Evolutionary conservation across 1,140 invertebrate genomes (phyloP).

Genomic region (Acyrthosiphon pisum): DNA sequence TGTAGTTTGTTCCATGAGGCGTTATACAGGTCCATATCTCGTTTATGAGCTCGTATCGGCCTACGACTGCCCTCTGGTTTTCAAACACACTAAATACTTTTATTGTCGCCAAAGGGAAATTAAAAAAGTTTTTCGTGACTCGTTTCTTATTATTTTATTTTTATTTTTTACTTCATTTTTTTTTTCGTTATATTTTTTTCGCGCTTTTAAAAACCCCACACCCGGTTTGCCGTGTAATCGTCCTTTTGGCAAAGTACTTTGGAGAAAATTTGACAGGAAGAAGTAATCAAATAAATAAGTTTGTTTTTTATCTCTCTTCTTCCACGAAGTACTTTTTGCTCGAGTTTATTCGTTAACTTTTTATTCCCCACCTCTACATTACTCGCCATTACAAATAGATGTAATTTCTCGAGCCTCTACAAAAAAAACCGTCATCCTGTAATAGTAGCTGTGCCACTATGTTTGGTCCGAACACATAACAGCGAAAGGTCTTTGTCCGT

Average conservation of each 20-base stretch:
- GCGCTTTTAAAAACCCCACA: slow-evolving; percentile 42
- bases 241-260: slow-evolving; percentile 51
- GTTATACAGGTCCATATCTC: not conserved
- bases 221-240: slow-evolving; percentile 32
- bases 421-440: not conserved
- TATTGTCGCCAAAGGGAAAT: slow-evolving; percentile 49
- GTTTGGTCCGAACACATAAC: not conserved
- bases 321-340: slow-evolving; percentile 34
- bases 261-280: slow-evolving; percentile 52
- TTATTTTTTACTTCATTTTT: slow-evolving; percentile 6
- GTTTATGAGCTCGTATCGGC: not conserved
- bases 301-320: slow-evolving; percentile 49
- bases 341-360: slow-evolving; percentile 48
- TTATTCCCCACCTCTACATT: not conserved
- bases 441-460: not conserved
- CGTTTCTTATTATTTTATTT: slow-evolving; percentile 30
- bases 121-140: slow-evolving; percentile 51
- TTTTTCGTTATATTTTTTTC: slow-evolving; percentile 48
- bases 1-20: not conserved
- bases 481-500: not conserved
- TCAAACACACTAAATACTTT: slow-evolving; percentile 50
- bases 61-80: slow-evolving; percentile 35
- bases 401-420: not conserved
- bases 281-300: slow-evolving; percentile 56
- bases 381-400: slow-evolving; percentile 7